phyloP scores from a whole-genome alignment of 2,797 vertebrate genomes.

The Lophotriccus pileatus region DNA sequence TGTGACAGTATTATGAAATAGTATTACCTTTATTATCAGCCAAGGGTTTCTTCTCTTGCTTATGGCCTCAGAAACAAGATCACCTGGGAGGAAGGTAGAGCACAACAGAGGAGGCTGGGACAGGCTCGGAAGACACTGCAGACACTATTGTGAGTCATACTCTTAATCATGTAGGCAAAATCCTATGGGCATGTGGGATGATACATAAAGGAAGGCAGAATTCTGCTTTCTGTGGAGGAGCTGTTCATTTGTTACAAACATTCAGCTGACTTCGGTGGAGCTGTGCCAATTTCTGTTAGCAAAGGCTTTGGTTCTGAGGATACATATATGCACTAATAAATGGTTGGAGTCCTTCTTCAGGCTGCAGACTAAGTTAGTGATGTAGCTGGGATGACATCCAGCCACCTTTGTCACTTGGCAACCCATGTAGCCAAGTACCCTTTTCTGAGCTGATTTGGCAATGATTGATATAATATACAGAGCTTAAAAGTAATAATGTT shows the following conservation, averaged over 20 bases:
- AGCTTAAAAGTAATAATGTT: background rate
- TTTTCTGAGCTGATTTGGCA: background rate
- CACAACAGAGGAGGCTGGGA: background rate
- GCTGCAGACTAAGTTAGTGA: background rate
- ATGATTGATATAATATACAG: background rate
- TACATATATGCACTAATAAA: background rate
- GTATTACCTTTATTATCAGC: background rate
- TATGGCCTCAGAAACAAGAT: background rate
- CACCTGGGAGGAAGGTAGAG: background rate
- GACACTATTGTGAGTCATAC: conserved; percentile 19
- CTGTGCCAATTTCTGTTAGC: conserved; percentile 8
- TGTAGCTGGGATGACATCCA: background rate
- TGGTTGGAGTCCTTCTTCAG: background rate
- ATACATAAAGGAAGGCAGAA: conserved; percentile 38
- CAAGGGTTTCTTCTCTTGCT: background rate
- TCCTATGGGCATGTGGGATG: conserved; percentile 32
- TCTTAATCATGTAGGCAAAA: conserved; percentile 16
- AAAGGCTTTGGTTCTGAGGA: background rate
- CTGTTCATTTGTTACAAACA: conserved; percentile 38
- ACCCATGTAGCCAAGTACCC: background rate
- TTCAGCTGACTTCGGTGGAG: conserved; percentile 39
- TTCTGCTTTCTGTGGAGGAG: conserved; percentile 39
- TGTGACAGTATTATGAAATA: background rate
- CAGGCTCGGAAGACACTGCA: background rate
- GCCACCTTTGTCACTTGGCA: background rate